Percentiles rank a stretch among this genome's conserved stretches.
Evolutionary conservation across 2,888 invertebrate genomes (phyloP).

Genomic region (Meliscaeva auricollis): DNA sequence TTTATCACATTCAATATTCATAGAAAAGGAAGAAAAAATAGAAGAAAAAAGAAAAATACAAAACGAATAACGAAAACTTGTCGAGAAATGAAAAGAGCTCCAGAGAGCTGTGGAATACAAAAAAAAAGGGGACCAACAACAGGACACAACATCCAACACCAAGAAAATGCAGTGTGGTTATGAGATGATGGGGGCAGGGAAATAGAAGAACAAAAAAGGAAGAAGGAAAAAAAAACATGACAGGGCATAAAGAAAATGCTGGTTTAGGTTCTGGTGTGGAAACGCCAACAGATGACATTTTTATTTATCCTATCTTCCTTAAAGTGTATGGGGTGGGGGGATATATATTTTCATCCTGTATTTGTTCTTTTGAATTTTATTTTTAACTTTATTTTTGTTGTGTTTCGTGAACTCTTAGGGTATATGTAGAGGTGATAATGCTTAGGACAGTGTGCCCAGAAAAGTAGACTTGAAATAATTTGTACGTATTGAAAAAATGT

Average conservation of each 20-base stretch:
- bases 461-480: neutral
- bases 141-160: slow-evolving; percentile 24
- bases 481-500: neutral
- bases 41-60: slow-evolving; percentile 15
- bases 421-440: neutral
- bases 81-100: slow-evolving; percentile 29
- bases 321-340: neutral
- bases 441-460: neutral
- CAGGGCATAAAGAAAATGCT: slow-evolving; percentile 45
- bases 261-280: slow-evolving; percentile 46
- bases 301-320: slow-evolving; percentile 53
- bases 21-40: slow-evolving; percentile 27
- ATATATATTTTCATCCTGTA: neutral
- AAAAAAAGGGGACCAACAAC: slow-evolving; percentile 28
- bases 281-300: slow-evolving; percentile 69
- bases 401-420: slow-evolving; percentile 17
- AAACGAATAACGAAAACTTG: slow-evolving; percentile 29
- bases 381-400: slow-evolving; percentile 29
- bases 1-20: slow-evolving; percentile 60
- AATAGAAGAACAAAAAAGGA: neutral
- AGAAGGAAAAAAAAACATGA: slow-evolving; percentile 9
- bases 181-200: neutral
- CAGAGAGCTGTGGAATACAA: neutral
- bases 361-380: no score
- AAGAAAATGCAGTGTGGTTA: slow-evolving; percentile 25